Evolutionary conservation across 2,888 invertebrate genomes (phyloP).

Genomic region (Brachyptera risi): DNA sequence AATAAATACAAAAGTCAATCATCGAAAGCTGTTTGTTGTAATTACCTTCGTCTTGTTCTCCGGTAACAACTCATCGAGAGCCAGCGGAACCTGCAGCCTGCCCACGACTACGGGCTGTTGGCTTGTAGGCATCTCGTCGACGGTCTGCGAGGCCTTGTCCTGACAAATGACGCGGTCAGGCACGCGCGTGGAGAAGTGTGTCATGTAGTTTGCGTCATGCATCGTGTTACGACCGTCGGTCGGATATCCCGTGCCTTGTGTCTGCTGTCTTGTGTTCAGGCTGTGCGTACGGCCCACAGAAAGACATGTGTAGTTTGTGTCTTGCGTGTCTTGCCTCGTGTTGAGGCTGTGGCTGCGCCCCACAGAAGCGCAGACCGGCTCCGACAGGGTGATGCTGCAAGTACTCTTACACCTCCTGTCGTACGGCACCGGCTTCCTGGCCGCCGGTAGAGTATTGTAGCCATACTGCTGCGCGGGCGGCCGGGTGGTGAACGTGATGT

Average conservation of each 20-base stretch:
- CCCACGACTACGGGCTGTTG: too few species aligned
- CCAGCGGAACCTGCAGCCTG: neutral
- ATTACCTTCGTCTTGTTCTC: neutral
- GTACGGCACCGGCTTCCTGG: slow-evolving; percentile 43
- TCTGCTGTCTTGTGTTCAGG: too few species aligned
- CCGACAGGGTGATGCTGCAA: slow-evolving; percentile 61
- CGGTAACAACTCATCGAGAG: too few species aligned
- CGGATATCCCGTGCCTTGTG: too few species aligned
- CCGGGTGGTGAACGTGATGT: slow-evolving; percentile 52
- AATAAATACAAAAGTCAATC: neutral
- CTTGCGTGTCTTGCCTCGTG: slow-evolving; percentile 7
- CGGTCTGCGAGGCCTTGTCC: slow-evolving; percentile 54
- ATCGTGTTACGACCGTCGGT: too few species aligned
- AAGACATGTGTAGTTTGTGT: too few species aligned
- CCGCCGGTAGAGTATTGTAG: slow-evolving; percentile 41
- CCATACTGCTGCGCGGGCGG: slow-evolving; percentile 42
- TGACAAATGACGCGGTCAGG: slow-evolving; percentile 41
- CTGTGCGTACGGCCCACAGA: too few species aligned
- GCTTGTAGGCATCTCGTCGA: too few species aligned
- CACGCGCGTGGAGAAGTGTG: slow-evolving; percentile 43
- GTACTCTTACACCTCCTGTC: slow-evolving; percentile 59
- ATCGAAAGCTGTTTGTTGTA: neutral
- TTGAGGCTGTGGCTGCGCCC: slow-evolving; percentile 4
- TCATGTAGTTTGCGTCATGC: slow-evolving; percentile 42
- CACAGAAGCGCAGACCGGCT: slow-evolving; percentile 40